A percentile compares a stretch with the other conserved stretches of the same genome.
Evolutionary conservation across 2,888 invertebrate species (phyloP).

Genomic region (Leucozona laternaria): DNA sequence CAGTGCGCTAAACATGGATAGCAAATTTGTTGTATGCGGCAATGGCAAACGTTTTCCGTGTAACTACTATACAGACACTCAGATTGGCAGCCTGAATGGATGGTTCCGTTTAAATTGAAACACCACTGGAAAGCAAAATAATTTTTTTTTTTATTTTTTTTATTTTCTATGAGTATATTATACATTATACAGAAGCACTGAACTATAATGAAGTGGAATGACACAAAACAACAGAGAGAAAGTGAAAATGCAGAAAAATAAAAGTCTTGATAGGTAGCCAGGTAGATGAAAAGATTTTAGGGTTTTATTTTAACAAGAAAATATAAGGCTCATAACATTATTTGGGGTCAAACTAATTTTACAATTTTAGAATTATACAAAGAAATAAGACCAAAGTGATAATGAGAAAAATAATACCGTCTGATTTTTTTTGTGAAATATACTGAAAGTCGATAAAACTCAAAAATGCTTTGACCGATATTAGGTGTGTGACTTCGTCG

Average conservation of each 20-base stretch:
- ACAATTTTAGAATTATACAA: too few relatives aligned
- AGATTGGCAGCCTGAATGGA: background rate
- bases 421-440: too few relatives aligned
- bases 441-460: too few relatives aligned
- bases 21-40: background rate
- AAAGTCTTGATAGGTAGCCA: too few relatives aligned
- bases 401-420: too few relatives aligned
- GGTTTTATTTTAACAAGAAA: too few relatives aligned
- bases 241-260: background rate
- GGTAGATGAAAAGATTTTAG: too few relatives aligned
- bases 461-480: too few relatives aligned
- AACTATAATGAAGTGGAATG: background rate
- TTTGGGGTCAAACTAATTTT: too few relatives aligned
- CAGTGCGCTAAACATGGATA: constrained; percentile 28
- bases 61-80: background rate
- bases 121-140: background rate
- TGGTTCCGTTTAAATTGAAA: background rate
- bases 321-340: too few relatives aligned
- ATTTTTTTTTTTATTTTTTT: background rate
- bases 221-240: background rate
- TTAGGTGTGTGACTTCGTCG: too few relatives aligned
- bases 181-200: background rate
- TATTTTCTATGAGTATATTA: background rate
- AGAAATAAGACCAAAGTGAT: too few relatives aligned
- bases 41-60: constrained; percentile 18